These are phyloP conservation scores for Hemistola chrysoprasaria DNA, from an alignment of 2,888 invertebrate species.

Conservation along the genomic window DNA sequence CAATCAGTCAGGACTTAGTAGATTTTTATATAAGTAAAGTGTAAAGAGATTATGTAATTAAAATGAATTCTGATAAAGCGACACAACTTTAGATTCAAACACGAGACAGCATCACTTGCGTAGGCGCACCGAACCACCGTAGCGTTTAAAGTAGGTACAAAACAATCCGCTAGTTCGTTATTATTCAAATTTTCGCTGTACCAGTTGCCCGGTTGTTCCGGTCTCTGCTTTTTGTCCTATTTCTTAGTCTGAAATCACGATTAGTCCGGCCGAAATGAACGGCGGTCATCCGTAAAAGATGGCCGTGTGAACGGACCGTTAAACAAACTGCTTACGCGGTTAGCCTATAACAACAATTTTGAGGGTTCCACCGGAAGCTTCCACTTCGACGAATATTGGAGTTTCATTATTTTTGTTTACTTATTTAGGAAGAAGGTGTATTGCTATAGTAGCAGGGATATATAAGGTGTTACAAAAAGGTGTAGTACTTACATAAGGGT, in stretches of 20 bases:
- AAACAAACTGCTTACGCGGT: constrained; percentile 63
- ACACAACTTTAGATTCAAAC: constrained; percentile 42
- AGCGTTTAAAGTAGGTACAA: constrained; percentile 70
- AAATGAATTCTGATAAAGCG: too few relatives aligned
- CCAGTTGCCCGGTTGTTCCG: constrained; percentile 80
- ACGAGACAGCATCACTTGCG: constrained; percentile 41
- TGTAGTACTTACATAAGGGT: too few relatives aligned
- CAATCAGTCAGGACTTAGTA: too few relatives aligned
- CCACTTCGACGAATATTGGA: constrained; percentile 15
- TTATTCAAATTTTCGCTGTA: constrained; percentile 80
- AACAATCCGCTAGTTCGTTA: constrained; percentile 76
- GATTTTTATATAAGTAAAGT: too few relatives aligned
- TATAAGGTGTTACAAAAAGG: too few relatives aligned
- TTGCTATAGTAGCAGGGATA: too few relatives aligned
- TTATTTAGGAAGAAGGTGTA: too few relatives aligned
- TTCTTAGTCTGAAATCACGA: constrained; percentile 78
- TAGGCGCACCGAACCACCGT: constrained; percentile 59
- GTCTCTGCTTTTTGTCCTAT: constrained; percentile 75
- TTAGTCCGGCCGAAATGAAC: constrained; percentile 73
- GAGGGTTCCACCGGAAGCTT: constrained; percentile 31
- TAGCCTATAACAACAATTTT: constrained; percentile 38
- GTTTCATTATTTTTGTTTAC: too few relatives aligned
- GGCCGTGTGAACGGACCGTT: constrained; percentile 77
- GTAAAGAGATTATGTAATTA: too few relatives aligned
- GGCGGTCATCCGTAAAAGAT: constrained; percentile 75